phyloP scores from a whole-genome alignment of 2,113 vertebrate genomes.

The Mesembrinibis cayennensis region DNA sequence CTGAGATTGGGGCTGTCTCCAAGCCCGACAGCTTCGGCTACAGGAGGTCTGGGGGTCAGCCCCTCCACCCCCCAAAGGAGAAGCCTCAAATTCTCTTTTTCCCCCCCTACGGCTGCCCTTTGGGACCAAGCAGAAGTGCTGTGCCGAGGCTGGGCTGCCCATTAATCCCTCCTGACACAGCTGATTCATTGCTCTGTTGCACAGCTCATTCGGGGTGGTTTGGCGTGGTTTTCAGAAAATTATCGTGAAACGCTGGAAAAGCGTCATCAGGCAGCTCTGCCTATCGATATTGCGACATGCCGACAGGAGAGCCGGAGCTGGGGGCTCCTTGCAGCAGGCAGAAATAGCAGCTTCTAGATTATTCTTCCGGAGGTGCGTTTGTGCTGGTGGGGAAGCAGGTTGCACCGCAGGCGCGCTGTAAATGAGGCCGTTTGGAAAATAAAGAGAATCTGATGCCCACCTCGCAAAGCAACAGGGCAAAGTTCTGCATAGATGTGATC shows the following conservation, averaged over 20 bases:
- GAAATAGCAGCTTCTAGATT: no score
- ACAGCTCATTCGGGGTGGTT: neutral
- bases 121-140: neutral
- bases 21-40: fast-evolving
- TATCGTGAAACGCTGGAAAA: neutral
- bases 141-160: neutral
- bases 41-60: neutral
- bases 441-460: neutral
- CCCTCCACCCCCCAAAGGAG: neutral
- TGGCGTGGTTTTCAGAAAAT: neutral
- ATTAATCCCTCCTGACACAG: fast-evolving
- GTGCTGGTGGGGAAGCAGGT: fast-evolving
- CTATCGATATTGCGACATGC: fast-evolving
- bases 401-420: fast-evolving
- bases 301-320: fast-evolving
- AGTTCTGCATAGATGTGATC: neutral
- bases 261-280: neutral
- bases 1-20: neutral
- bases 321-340: neutral
- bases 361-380: neutral
- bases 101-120: neutral
- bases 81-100: neutral
- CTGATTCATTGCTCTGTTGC: neutral
- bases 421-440: neutral
- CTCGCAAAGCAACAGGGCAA: neutral